Evolutionary conservation across 2,888 invertebrate species (phyloP), one percentile per base, ranked within the genome.

Genomic region (Colostygia pectinataria): DNA sequence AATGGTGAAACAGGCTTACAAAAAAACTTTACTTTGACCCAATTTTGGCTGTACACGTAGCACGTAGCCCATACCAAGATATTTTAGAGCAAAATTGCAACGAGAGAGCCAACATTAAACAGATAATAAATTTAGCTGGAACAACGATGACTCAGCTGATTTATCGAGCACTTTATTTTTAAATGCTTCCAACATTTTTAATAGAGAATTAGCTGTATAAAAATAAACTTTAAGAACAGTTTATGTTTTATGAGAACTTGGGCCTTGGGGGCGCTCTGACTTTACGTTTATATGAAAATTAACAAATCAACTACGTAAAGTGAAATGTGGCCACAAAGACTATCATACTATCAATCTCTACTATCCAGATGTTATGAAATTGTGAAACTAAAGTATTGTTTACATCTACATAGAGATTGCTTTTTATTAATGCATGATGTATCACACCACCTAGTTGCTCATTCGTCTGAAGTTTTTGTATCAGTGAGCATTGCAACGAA

Each of bases 401-500:
- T n/a, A n/a, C n/a, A n/a, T n/a, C n/a, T n/a, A n/a, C 10, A 27
- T 27, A 2, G 2, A n/a, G 25, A n/a, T 12, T 27, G 14, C 4
- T 7, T 32, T 18, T 10, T 12, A 9, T 13, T 13, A 10, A 12
- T 33, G 12, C 46, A 43, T 53, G 50, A 53, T 41, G 33, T 10
- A 2, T 10, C 33, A 31, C 38, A 38, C 32, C 15, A 18, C 41
- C 45, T 24, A 59, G 34, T 41, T 55, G 51, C 42, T 50, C 59
- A 56, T 47, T 57, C 46, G 25, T 25, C 46, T 27, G 53, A 36
- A 44, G 36, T 41, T 34, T 50, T 45, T 54, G 45, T 38, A 23
- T 39, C 55, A 49, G 38, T 55, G 46, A 58, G 34, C 55, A 55
- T 39, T 47, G 13, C 32, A 48, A 47, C 42, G n/a, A 15, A 23